Conservation (phyloP, 2,113 vertebrate species). For the Tragelaphus scriptus region DNA sequence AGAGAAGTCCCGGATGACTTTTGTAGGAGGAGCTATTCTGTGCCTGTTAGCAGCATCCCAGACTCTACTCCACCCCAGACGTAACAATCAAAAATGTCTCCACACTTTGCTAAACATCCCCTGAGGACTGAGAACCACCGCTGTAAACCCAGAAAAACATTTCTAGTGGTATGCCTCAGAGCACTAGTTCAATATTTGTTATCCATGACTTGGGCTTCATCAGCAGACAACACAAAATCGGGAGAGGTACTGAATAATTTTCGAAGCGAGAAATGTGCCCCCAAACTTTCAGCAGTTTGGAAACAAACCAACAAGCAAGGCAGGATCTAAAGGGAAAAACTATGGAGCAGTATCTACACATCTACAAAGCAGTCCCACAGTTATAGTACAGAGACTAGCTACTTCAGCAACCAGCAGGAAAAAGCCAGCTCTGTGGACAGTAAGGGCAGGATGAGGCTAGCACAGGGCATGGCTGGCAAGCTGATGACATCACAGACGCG, state of each 20-base stretch:
- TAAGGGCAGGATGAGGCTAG: neutral
- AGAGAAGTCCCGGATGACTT: neutral
- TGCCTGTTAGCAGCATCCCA: neutral
- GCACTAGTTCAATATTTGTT: neutral
- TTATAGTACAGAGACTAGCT: neutral
- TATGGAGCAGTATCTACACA: accelerated
- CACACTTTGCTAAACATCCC: neutral
- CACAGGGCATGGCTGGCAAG: neutral
- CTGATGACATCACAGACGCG: neutral
- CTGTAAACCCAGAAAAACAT: neutral
- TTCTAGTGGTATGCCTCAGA: neutral
- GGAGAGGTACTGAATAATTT: neutral
- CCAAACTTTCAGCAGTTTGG: neutral
- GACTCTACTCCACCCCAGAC: neutral
- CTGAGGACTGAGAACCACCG: neutral
- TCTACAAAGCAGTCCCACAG: neutral
- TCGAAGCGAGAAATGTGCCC: neutral
- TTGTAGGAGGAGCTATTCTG: neutral
- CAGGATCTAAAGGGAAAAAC: neutral
- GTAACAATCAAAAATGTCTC: neutral
- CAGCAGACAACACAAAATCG: neutral
- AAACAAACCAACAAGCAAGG: neutral
- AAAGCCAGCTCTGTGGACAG: neutral
- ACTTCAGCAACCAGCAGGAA: too few species aligned
- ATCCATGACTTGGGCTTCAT: neutral